These are phyloP conservation scores for Phyllopteryx taeniolatus DNA, from an alignment of 2,113 vertebrate species.

Conservation along the genomic window DNA sequence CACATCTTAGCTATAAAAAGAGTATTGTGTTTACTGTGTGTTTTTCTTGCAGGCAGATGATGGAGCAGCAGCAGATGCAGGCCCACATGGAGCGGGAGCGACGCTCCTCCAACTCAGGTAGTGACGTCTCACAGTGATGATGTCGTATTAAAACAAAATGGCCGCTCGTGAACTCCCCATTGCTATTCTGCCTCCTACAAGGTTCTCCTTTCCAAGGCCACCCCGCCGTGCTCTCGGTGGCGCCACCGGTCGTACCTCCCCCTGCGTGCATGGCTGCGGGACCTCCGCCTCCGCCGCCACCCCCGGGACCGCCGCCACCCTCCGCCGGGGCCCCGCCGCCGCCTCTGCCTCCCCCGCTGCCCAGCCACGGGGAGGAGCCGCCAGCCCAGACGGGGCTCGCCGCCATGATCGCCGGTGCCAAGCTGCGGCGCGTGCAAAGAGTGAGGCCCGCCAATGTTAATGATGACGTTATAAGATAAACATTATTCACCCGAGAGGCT, in stretches of 20 bases:
- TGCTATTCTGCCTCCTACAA: constrained; percentile 40
- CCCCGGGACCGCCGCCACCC: constrained; percentile 82
- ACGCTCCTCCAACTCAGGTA: constrained; percentile 91
- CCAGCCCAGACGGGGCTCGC: constrained; percentile 82
- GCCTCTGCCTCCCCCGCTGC: constrained; percentile 81
- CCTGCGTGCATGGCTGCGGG: constrained; percentile 72
- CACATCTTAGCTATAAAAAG: neutral
- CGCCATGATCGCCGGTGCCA: constrained; percentile 94
- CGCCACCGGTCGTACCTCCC: constrained; percentile 73
- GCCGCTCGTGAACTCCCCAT: neutral
- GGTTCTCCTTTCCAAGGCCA: constrained; percentile 88
- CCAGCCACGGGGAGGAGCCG: constrained; percentile 74
- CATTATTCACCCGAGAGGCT: no score
- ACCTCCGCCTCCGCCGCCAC: constrained; percentile 86
- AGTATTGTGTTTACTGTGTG: neutral
- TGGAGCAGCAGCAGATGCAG: constrained; percentile 82
- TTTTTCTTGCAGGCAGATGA: constrained; percentile 84
- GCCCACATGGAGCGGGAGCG: constrained; percentile 91
- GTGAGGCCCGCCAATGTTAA: constrained; percentile 66
- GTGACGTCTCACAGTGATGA: neutral
- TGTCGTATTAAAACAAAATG: neutral
- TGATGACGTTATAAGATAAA: neutral
- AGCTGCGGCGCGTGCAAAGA: constrained; percentile 92
- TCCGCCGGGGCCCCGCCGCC: constrained; percentile 77
- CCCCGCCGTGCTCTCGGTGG: constrained; percentile 75